Evolutionary conservation across 2,113 vertebrate species (phyloP), one percentile per base, ranked within the genome.

Genomic region (Leucosticte australis): DNA sequence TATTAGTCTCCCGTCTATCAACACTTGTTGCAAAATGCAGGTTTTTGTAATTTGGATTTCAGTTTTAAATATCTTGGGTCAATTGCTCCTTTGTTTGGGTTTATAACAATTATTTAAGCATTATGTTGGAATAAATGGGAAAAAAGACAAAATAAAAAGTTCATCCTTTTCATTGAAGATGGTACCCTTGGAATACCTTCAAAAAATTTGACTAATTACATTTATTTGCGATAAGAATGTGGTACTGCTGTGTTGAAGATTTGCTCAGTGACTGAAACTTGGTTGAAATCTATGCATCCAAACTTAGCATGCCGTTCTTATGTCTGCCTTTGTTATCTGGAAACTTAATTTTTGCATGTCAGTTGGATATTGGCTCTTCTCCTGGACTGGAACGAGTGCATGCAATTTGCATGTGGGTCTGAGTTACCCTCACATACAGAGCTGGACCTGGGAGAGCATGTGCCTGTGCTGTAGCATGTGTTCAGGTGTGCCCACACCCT

Each of bases 61-160:
- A 93, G 20, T 87, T 92, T 80, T 70, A 92, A 89, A 7, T 83
- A 96, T 37, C 52, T 44, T 60, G 83, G 89, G 80, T 96, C 87
- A 92, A 69, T 63, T 86, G 75, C 92, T 90, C 60, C 39, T 81
- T 89, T 95, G 93, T 90, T 95, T 92, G 77, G 63, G 76, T 94
- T 96, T 88, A 93, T 90, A 83, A 94, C 47, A 83, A 39, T 74
- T 95, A 88, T 86, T 93, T 90, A 92, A 96, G 53, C 64, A 8
- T 93, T 93, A 68, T 93, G 86, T 97, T 96, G 90, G 76, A 97
- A 95, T 96, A 96, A 94, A 96, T 93, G 87, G 88, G 87, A 76
- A 82, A 92, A 95, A 95, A 90, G 68, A 89, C 50, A 83, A 94
- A 96, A 97, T 95, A 97, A 97, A 96, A 97, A 92, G 71, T 69